Percentiles rank a stretch among this genome's conserved stretches.
These are phyloP conservation scores for Nannospalax galili DNA, from an alignment of 2,113 vertebrate genomes.

Conservation along the genomic window DNA sequence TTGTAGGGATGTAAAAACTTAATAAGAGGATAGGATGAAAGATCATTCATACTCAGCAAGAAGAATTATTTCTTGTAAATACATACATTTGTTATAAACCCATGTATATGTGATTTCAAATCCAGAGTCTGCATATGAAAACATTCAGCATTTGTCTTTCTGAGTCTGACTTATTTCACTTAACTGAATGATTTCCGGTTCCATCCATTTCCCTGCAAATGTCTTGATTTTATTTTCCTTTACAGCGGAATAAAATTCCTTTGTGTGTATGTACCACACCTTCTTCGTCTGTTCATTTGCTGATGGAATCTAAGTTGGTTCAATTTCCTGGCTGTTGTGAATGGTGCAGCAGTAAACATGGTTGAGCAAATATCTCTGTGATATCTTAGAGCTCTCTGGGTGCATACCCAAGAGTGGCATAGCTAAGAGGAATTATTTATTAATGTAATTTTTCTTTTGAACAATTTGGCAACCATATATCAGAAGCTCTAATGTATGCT, in stretches of 20 bases:
- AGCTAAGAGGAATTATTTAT: not conserved
- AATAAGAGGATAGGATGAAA: conserved; percentile 25
- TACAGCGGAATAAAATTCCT: not conserved
- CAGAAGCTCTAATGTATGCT: not conserved
- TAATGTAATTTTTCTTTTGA: not conserved
- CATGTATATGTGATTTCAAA: not conserved
- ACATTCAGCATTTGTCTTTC: not conserved
- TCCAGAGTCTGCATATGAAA: not conserved
- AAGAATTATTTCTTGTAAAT: not conserved
- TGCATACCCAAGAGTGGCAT: not conserved
- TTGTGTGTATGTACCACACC: not conserved
- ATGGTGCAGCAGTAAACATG: not conserved
- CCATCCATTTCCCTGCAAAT: not conserved
- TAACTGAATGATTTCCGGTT: not conserved
- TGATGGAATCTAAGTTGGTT: not conserved
- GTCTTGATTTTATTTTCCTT: not conserved
- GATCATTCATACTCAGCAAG: not conserved
- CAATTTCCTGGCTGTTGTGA: not conserved
- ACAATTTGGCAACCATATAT: not conserved
- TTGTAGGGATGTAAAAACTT: not conserved
- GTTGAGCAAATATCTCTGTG: not conserved
- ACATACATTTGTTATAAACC: not conserved
- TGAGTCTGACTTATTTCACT: not conserved
- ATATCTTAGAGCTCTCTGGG: not conserved
- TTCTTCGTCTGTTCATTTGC: not conserved